Evolutionary conservation across 1,140 invertebrate genomes (phyloP), one percentile per base, ranked within the genome.

Genomic region (Cyrtorhinus lividipennis): DNA sequence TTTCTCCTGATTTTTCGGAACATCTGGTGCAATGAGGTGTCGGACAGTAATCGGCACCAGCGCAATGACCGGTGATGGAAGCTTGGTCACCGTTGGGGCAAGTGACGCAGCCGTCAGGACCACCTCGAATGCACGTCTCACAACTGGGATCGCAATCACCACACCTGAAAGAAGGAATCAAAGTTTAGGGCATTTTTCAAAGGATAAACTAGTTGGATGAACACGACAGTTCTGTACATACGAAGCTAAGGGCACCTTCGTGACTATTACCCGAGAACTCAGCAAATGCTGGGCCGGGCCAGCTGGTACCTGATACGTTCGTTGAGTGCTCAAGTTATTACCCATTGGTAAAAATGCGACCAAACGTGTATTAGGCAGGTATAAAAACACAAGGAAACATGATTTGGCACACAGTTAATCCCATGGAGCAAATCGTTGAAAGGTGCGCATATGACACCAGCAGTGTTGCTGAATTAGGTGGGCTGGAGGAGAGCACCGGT

Each of bases 81-180:
- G 63, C 63, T 8, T 26, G 23, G 1, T 30, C 20, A 10, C 58
- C 63, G 38, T 57, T 25, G 1, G 44, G 45, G 73, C 90, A 93
- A 13, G 83, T 82, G 38, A 92, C 83, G 73, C 90, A 94, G 63
- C 92, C 83, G 38, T 81, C 78, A 67, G 85, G 81, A 24, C 81
- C 80, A 2, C 83, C 81, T 22, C 88, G 89, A 66, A 80, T 84
- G 71, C 90, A 94, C 1, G 88, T 89, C 66, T 84, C 85, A 73
- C 90, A 94, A 5, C 82, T 82, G 12, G 80, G 70, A 73, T 91
- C 84, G 72, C 90, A 93, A 5, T 80, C 77, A 48, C 59, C 46
- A 56, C 63, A 64, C 26, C 63, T 64, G 24, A 13, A 10, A 59
- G 20, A 26, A 23, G 22, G 30, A 46, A 62, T 44, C n/a, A 23